Percentiles rank a stretch among this genome's conserved stretches.
These are phyloP conservation scores for Sebastes flavidus DNA, from an alignment of 2,797 vertebrate species.

Conservation along the genomic window DNA sequence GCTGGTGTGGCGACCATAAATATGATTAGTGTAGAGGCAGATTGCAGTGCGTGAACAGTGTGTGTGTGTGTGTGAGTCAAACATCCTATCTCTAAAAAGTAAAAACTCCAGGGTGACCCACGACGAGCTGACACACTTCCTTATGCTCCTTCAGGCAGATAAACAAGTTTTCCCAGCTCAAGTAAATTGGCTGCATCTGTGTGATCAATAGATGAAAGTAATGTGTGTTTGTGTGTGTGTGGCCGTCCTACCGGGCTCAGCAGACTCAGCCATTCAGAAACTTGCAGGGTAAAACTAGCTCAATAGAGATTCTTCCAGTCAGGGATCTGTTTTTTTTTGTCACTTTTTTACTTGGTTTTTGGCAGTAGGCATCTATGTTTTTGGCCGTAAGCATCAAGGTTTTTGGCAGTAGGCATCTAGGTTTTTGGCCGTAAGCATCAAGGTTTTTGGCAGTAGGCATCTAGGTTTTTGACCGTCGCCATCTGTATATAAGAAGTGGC, in stretches of 20 bases:
- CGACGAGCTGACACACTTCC: conserved; percentile 11
- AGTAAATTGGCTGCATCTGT: conserved; percentile 49
- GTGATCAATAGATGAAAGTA: conserved; percentile 43
- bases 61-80: background rate
- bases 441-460: too few species aligned
- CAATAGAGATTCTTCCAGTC: conserved; percentile 5
- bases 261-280: conserved; percentile 33
- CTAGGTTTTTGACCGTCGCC: too few species aligned
- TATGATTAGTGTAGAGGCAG: conserved; percentile 41
- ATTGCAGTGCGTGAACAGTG: background rate
- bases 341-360: background rate
- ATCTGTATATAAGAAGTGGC: too few species aligned
- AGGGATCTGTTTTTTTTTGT: conserved; percentile 14
- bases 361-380: too few species aligned
- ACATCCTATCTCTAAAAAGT: conserved; percentile 16
- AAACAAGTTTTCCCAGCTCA: conserved; percentile 48
- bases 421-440: too few species aligned
- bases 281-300: background rate
- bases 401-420: too few species aligned
- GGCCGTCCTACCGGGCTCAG: conserved; percentile 3
- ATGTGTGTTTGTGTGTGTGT: conserved; percentile 3
- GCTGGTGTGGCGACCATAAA: conserved; percentile 21
- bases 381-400: too few species aligned
- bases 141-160: conserved; percentile 30
- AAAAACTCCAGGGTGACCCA: conserved; percentile 36